Evolutionary conservation across 2,113 vertebrate species (phyloP).

Genomic region (Anguilla rostrata): DNA sequence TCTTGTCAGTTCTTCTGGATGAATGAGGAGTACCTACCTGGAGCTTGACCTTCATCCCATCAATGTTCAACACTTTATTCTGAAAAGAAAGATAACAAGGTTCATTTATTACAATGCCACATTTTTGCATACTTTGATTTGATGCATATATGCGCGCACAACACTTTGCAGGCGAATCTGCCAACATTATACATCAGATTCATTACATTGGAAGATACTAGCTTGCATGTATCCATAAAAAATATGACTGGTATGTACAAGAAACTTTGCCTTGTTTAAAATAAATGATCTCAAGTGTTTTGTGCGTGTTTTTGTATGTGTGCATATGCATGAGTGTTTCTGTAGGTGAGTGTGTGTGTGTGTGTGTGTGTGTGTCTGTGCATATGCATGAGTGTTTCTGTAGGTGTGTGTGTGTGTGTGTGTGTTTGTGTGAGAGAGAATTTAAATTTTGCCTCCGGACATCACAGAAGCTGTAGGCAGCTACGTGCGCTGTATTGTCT

Average conservation of each 20-base stretch:
- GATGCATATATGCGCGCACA: too few species aligned
- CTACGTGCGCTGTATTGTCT: conserved; percentile 14
- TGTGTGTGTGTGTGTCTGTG: too few species aligned
- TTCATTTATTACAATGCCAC: conserved; percentile 16
- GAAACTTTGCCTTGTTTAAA: too few species aligned
- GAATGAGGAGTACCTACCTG: conserved; percentile 71
- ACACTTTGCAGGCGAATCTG: too few species aligned
- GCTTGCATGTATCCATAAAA: too few species aligned
- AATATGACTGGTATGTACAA: too few species aligned
- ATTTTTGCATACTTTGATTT: not conserved
- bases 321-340: too few species aligned
- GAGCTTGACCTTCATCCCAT: conserved; percentile 87
- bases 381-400: too few species aligned
- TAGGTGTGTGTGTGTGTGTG: not conserved
- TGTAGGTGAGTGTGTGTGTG: too few species aligned
- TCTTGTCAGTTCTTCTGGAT: not conserved
- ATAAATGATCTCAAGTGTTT: not conserved
- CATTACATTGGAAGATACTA: too few species aligned
- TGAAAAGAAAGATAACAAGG: conserved; percentile 65
- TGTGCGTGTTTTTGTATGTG: not conserved
- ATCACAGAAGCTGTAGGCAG: conserved; percentile 24
- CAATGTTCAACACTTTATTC: conserved; percentile 91
- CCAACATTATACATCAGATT: too few species aligned
- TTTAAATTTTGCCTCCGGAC: conserved; percentile 8
- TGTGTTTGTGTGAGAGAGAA: not conserved